Base-by-base conservation (phyloP, 2,797 vertebrate species). In the Semaprochilodus insignis region DNA sequence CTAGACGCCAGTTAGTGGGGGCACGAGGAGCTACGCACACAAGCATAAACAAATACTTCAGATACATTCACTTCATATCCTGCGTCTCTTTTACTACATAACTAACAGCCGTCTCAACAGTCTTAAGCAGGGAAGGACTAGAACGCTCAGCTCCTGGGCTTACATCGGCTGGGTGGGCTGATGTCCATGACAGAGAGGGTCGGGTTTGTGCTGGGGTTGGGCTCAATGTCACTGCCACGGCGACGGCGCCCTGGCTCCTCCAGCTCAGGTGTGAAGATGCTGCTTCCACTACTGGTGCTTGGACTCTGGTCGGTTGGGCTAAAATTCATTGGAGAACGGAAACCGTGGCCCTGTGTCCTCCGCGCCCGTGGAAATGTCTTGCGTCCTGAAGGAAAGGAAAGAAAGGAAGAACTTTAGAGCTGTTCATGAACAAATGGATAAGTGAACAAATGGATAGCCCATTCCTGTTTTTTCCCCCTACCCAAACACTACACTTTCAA, bases 281-380 rank as follows among this genome's bases (percentile, higher is more conserved):
- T 99, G 95, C 98, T 99, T 70, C 97, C 97, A 0, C 98, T 99
- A 91, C 98, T 99, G 84, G 97, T 98, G 94, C 97, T 99, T 40
- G 94, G 94, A 54, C 97, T 95, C 3, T 97, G 98, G 76, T 99
- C 97, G 0, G 98, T 99, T 51, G 98, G 98, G 80, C 98, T 99
- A 92, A 99, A 99, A 86, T 93, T 99, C 6, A 99, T 96, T 0
- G 97, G 97, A 0, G 98, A 99, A 8, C 97, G 96, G 85, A 99
- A 97, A 69, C 92, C 96, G 81, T 97, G 97, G 11, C 97, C 97
- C 89, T 99, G 98, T 3, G 97, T 98, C 72, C 98, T 95, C 73
- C 98, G 94, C 54, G 97, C 98, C 63, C 98, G 96, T 19, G 98
- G 98, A 90, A 99, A 99, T 3, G 98, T 99, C 91, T 99, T 99